Evolutionary conservation across 1,140 invertebrate genomes (phyloP).

Genomic region (Rhyzopertha dominica): DNA sequence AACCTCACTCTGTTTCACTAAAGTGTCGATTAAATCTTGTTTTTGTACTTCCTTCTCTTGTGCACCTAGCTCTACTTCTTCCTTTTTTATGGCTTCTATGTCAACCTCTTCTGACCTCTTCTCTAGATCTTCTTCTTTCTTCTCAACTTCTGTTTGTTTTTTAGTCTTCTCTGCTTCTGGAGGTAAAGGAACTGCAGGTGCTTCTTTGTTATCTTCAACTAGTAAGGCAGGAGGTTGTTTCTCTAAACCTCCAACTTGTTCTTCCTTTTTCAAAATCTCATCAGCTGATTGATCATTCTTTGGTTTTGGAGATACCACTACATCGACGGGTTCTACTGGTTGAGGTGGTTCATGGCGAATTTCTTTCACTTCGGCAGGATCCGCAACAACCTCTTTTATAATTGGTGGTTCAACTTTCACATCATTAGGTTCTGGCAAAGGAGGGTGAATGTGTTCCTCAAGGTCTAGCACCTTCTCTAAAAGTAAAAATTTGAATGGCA

Average conservation of each 20-base stretch:
- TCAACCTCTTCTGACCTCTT: conserved; percentile 35
- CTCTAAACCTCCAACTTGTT: conserved; percentile 3
- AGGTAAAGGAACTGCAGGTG: too few relatives aligned
- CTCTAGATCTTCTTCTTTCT: background rate
- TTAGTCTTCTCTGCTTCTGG: conserved; percentile 1
- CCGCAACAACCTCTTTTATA: background rate
- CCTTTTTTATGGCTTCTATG: conserved; percentile 50
- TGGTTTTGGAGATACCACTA: conserved; percentile 6
- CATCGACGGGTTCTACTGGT: conserved; percentile 45
- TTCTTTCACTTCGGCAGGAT: conserved; percentile 28
- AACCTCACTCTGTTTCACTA: conserved; percentile 54
- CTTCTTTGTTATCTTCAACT: conserved; percentile 11
- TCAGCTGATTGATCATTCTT: conserved; percentile 5
- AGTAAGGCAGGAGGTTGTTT: too few relatives aligned
- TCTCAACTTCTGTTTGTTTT: conserved; percentile 6
- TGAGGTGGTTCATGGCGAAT: conserved; percentile 51
- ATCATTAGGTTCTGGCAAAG: too few relatives aligned
- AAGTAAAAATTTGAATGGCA: too few relatives aligned
- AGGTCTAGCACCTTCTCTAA: too few relatives aligned
- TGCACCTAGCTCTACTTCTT: conserved; percentile 50
- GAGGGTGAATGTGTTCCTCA: too few relatives aligned
- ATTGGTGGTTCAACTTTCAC: background rate
- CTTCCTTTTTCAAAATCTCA: conserved; percentile 4
- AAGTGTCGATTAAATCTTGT: conserved; percentile 49
- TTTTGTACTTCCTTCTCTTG: conserved; percentile 44